phyloP scores from a whole-genome alignment of 1,140 invertebrate species.

The Odontomachus brunneus region DNA sequence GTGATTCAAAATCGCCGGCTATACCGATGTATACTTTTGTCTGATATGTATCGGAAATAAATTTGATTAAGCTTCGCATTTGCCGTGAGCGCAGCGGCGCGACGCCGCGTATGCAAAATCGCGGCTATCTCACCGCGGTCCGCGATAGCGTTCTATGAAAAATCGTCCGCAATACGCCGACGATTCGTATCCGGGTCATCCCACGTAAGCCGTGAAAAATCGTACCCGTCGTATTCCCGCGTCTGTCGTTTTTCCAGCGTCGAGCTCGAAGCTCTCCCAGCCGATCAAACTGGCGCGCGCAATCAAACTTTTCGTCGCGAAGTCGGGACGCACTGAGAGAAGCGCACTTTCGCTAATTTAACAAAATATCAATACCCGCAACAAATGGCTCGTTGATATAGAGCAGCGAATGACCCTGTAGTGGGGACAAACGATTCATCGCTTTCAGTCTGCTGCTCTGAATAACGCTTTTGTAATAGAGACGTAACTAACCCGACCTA shows the following conservation, averaged over 20 bases:
- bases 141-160: conserved; percentile 58
- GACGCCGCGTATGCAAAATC: conserved; percentile 16
- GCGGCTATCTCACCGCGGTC: conserved; percentile 26
- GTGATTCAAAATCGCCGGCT: not conserved
- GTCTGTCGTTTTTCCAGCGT: conserved; percentile 43
- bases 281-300: not conserved
- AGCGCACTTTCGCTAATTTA: too few species aligned
- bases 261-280: not conserved
- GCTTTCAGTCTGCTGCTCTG: too few species aligned
- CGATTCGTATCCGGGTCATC: conserved; percentile 60
- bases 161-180: conserved; percentile 49
- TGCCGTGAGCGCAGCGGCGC: conserved; percentile 30
- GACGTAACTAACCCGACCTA: too few species aligned
- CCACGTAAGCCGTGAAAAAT: conserved; percentile 63
- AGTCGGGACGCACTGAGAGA: too few species aligned
- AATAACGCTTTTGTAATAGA: too few species aligned
- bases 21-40: not conserved
- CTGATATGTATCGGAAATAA: conserved; percentile 20
- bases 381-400: too few species aligned
- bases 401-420: too few species aligned
- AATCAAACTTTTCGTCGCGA: too few species aligned
- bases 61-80: conserved; percentile 49
- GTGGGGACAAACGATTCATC: too few species aligned
- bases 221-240: conserved; percentile 27
- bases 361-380: too few species aligned